Conservation (phyloP, 2,888 invertebrate genomes). For the Aplocera efformata region DNA sequence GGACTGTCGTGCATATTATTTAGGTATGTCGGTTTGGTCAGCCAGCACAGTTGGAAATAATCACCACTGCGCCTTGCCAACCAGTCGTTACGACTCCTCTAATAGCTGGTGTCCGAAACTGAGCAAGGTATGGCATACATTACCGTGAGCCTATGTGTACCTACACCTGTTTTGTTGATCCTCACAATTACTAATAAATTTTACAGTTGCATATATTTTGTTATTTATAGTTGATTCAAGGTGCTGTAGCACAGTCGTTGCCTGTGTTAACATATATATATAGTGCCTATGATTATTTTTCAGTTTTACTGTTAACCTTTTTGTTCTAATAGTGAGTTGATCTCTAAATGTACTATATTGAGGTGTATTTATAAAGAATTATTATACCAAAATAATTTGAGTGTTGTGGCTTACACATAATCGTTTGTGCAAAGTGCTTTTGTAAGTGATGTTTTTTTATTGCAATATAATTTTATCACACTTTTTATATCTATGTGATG, state of each 20-base stretch:
- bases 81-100: constrained; percentile 65
- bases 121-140: constrained; percentile 65
- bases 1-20: constrained; percentile 66
- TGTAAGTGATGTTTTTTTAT: no score
- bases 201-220: constrained; percentile 10
- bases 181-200: constrained; percentile 15
- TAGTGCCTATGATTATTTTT: no score
- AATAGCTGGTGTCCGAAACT: constrained; percentile 74
- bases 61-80: constrained; percentile 64
- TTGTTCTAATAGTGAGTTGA: no score
- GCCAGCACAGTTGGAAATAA: constrained; percentile 82
- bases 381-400: no score
- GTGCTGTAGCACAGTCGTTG: neutral
- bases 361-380: no score
- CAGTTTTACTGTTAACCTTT: no score
- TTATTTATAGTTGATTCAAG: constrained; percentile 4
- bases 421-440: no score
- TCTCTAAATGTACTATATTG: no score
- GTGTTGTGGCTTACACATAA: no score
- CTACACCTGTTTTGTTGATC: constrained; percentile 29
- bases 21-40: constrained; percentile 87
- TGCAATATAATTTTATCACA: neutral
- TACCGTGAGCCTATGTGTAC: constrained; percentile 23
- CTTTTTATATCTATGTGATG: neutral
- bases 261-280: no score